Evolutionary conservation across 2,888 invertebrate species (phyloP).

Genomic region (Aphodius granarius): DNA sequence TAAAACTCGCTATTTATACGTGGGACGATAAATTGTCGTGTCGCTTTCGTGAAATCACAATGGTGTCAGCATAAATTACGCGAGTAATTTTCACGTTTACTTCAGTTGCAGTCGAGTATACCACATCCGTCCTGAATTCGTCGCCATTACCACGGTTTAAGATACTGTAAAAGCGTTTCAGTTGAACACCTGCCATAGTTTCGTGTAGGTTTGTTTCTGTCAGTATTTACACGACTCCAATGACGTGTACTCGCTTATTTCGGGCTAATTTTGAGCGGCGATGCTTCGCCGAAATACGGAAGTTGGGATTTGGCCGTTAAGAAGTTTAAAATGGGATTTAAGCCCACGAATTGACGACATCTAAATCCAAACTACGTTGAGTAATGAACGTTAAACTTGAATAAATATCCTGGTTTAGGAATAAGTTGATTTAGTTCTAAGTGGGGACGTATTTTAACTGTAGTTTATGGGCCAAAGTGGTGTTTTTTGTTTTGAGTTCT

Average conservation of each 20-base stretch:
- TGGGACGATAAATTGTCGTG: conserved; percentile 5
- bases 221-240: conserved; percentile 33
- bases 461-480: neutral
- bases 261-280: conserved; percentile 32
- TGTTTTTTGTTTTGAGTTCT: neutral
- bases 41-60: conserved; percentile 17
- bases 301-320: conserved; percentile 2
- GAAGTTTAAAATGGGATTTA: conserved; percentile 22
- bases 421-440: conserved; percentile 24
- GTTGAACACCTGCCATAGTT: conserved; percentile 34
- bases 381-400: conserved; percentile 15
- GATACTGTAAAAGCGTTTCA: conserved; percentile 25
- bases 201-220: conserved; percentile 34
- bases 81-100: conserved; percentile 24
- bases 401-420: conserved; percentile 21
- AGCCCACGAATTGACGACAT: conserved; percentile 8
- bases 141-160: conserved; percentile 24
- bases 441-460: neutral
- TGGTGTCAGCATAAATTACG: conserved; percentile 24
- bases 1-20: conserved; percentile 4
- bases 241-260: conserved; percentile 30
- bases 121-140: conserved; percentile 20
- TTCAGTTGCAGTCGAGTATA: conserved; percentile 19
- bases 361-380: conserved; percentile 4
- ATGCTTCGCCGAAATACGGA: conserved; percentile 7